Percentiles rank a stretch among this genome's conserved stretches.
phyloP scores from a whole-genome alignment of 2,797 vertebrate species.

The Malacoctenus gilli region DNA sequence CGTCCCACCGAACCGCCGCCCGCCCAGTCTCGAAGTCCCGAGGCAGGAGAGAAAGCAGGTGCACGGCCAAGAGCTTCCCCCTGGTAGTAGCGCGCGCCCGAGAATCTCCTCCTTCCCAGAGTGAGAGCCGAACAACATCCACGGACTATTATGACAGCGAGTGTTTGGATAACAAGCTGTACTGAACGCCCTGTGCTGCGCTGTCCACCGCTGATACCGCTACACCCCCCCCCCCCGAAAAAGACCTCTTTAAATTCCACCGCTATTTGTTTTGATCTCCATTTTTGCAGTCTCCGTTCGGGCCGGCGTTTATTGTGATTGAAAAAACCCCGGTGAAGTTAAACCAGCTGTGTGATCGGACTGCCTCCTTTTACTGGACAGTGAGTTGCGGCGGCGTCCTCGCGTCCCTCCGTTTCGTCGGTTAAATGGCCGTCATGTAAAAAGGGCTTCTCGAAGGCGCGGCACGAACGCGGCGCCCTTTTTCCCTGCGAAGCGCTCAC shows the following conservation, averaged over 20 bases:
- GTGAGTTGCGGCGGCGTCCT: slow-evolving; percentile 3
- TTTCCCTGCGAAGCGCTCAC: too few relatives aligned
- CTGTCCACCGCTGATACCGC: not conserved
- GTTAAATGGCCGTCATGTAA: slow-evolving; percentile 2
- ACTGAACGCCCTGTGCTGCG: not conserved
- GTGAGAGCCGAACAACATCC: not conserved
- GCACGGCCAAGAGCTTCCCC: not conserved
- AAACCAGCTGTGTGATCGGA: not conserved
- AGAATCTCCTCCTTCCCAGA: not conserved
- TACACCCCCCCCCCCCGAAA: too few relatives aligned
- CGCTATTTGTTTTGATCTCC: not conserved
- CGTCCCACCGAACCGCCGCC: not conserved
- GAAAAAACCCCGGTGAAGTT: too few relatives aligned
- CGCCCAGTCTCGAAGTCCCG: not conserved
- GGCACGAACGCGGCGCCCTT: too few relatives aligned
- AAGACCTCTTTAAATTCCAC: too few relatives aligned
- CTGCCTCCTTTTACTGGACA: not conserved
- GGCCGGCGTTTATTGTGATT: too few relatives aligned
- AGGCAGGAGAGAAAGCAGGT: not conserved
- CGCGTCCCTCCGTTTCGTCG: slow-evolving; percentile 5
- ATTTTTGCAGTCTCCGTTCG: not conserved
- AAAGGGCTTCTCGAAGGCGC: not conserved
- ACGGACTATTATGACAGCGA: not conserved
- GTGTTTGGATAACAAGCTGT: not conserved
- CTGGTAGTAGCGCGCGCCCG: not conserved